Percentiles rank a stretch among this genome's conserved stretches.
phyloP scores from a whole-genome alignment of 1,140 invertebrate species.

The Saccostrea glomerata region DNA sequence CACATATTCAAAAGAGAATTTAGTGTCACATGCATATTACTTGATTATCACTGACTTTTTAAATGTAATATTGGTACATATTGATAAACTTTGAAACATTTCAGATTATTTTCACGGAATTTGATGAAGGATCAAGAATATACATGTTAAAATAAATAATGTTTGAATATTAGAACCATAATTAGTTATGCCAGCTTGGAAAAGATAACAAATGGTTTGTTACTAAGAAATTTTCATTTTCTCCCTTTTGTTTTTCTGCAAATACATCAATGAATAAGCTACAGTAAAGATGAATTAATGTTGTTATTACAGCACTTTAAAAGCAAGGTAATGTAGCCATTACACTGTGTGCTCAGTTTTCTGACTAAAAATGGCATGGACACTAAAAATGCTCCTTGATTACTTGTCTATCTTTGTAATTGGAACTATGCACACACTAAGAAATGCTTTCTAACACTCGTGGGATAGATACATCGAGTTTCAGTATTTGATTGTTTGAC shows the following conservation, averaged over 20 bases:
- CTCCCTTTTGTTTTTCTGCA: background rate
- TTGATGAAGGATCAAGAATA: no score
- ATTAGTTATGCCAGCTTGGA: no score
- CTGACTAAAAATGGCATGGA: background rate
- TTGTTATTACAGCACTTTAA: conserved; percentile 34
- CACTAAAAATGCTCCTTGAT: background rate
- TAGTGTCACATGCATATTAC: no score
- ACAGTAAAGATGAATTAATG: background rate
- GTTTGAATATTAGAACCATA: no score
- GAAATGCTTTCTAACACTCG: background rate
- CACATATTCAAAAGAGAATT: no score
- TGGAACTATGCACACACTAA: background rate
- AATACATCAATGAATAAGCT: background rate
- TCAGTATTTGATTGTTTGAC: background rate
- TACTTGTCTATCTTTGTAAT: background rate
- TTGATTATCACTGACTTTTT: no score
- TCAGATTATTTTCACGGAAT: no score
- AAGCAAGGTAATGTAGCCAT: conserved; percentile 8
- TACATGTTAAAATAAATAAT: no score
- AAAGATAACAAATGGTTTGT: no score
- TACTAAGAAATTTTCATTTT: no score
- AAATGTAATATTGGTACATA: no score
- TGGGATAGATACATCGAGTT: background rate
- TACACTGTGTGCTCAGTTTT: background rate
- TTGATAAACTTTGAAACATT: no score